Percentiles rank a stretch among this genome's conserved stretches.
Conservation (phyloP, 2,888 invertebrate genomes). For the Habroteleia sp. region DNA sequence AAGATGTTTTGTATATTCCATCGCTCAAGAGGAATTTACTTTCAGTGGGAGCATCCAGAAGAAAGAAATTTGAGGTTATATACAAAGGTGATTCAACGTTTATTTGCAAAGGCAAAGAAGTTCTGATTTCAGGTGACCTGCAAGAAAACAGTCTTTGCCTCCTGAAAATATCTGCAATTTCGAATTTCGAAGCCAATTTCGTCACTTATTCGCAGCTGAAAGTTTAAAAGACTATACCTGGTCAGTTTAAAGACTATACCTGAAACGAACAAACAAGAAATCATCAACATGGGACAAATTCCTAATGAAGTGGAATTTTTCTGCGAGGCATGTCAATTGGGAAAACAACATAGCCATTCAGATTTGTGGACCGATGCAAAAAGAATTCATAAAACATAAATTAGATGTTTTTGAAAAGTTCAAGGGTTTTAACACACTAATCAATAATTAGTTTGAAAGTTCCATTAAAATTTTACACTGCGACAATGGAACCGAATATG, state of each 20-base stretch:
- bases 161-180: constrained; percentile 1
- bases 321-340: constrained; percentile 44
- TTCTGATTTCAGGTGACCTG: constrained; percentile 13
- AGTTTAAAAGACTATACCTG: constrained; percentile 32
- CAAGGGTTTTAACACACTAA: constrained; percentile 15
- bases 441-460: constrained; percentile 23
- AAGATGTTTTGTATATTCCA: constrained; percentile 32
- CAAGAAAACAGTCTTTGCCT: constrained; percentile 24
- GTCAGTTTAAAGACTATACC: constrained; percentile 5
- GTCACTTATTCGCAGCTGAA: constrained; percentile 1
- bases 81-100: constrained; percentile 7
- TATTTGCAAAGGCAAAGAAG: constrained; percentile 2
- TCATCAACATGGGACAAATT: constrained; percentile 1
- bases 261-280: constrained; percentile 25
- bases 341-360: constrained; percentile 52
- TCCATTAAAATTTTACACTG: constrained; percentile 24
- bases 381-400: constrained; percentile 48
- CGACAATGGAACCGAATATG: constrained; percentile 38
- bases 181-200: constrained; percentile 13
- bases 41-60: constrained; percentile 27
- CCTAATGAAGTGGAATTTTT: constrained; percentile 23
- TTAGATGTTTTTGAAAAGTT: constrained; percentile 29
- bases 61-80: constrained; percentile 5
- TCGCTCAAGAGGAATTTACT: constrained; percentile 18
- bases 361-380: constrained; percentile 66